Conservation (phyloP, 2,113 vertebrate species). For the Syngnathus typhle region DNA sequence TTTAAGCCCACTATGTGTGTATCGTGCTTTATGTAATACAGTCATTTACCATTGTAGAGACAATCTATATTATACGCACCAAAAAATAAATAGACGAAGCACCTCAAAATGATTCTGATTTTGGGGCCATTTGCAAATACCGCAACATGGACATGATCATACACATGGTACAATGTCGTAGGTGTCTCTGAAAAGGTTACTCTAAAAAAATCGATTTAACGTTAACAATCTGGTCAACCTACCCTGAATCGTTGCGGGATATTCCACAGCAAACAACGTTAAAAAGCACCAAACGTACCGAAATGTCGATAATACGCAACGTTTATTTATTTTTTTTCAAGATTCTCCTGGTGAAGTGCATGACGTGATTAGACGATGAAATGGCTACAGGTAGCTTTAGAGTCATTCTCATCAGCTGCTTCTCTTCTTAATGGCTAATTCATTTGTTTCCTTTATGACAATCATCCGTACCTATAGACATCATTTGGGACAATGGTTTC, state of each 20-base stretch:
- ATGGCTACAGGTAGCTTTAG: conserved; percentile 26
- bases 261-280: conserved; percentile 28
- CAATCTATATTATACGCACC: not conserved
- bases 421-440: conserved; percentile 29
- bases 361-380: conserved; percentile 6
- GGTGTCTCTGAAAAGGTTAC: conserved; percentile 19
- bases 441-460: conserved; percentile 25
- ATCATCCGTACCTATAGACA: conserved; percentile 26
- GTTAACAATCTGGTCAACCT: conserved; percentile 34
- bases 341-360: not conserved
- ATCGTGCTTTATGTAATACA: not conserved
- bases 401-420: conserved; percentile 33
- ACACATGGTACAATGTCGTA: conserved; percentile 31
- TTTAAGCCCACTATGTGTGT: not conserved
- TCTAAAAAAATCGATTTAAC: conserved; percentile 21
- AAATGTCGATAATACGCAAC: conserved; percentile 20
- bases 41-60: conserved; percentile 7
- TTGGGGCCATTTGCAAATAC: not conserved
- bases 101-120: conserved; percentile 5
- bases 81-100: conserved; percentile 32
- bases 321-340: not conserved
- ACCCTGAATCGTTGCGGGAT: conserved; percentile 31
- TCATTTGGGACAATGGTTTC: conserved; percentile 15
- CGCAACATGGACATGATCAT: conserved; percentile 25
- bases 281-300: conserved; percentile 49